Evolutionary conservation across 2,797 vertebrate species (phyloP), one percentile per base, ranked within the genome.

Genomic region (Phyllotis vaccarum): DNA sequence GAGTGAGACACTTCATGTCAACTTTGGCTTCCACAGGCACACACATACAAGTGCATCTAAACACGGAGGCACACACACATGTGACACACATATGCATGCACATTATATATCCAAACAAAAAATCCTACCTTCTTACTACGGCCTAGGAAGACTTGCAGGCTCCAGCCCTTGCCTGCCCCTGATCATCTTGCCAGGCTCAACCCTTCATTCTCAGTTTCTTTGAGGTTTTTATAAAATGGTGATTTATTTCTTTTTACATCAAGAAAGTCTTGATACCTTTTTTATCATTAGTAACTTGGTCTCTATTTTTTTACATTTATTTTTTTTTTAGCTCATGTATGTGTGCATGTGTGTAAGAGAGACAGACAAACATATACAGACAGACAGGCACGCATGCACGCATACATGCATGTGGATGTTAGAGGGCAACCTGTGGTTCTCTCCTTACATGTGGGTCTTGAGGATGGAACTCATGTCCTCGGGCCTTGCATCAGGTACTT

Each of bases 151-250:
- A 29, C 16, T 13, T 37, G 34, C 29, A 9, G 5, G 19, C 16
- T 66, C 10, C 29, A 34, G 43, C 6, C 34, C 46, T 12, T 5
- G 0, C 16, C 37, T 27, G 12, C 40, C 56, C 66, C 27, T 2
- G 22, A 21, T 1, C n/a, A 17, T 24, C 46, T 8, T 0, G 1
- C 0, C 12, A 1, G 2, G 5, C 29, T 14, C 49, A 40, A 78
- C 31, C 22, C 60, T 82, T 3, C 11, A 54, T n/a, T 49, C n/a
- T 56, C 8, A 0, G 46, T 27, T 49, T 88, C 64, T 76, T 22
- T 64, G 17, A 87, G 27, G 22, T 79, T 83, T 70, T 58, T 52
- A 52, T 34, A 64, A 90, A 74, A n/a, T 43, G 24, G 8, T 46
- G 58, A 29, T 94, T 75, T 75, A 22, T 13, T 90, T 19, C 29